Base-by-base conservation (phyloP, 2,797 vertebrate genomes). In the Bucorvus abyssinicus region DNA sequence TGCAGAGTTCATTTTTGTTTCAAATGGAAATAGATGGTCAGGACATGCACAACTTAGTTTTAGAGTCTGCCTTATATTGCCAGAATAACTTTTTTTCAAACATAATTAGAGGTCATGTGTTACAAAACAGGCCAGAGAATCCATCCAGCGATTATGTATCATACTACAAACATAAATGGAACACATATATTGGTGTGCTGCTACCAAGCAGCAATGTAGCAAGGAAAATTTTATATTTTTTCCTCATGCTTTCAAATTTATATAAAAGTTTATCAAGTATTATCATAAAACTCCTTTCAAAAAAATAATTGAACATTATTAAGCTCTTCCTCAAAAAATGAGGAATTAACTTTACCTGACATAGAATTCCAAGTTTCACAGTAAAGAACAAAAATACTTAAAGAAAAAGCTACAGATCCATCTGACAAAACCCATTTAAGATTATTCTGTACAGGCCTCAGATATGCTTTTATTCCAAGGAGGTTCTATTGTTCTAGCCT, bases 1-100 rank as follows among this genome's bases (percentile, higher is more conserved):
- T 36, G 89, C 22, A 64, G 50, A 71, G 52, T 57, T 67, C 6
- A 29, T 76, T 91, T 73, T 55, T 67, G 32, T 76, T 92, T 80
- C 73, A 64, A 84, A 57, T 2, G 8, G 83, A 86, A 89, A 80
- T 4, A 91, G 40, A 79, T 52, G 91, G 91, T 85, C 77, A 90
- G 77, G 59, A 89, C 87, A 90, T 14, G 83, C 38, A 93, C 40
- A 81, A 59, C 57, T 93, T 86, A 85, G 67, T 70, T 96, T 91
- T 81, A 91, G 55, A 61, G 52, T 65, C 34, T 86, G 50, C 71
- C 50, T 91, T 92, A 61, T 4, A 53, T 19, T 78, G 79, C 45
- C 75, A 76, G 36, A 90, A 52, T 36, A 82, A 87, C 52, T 84
- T 87, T 91, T 81, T 82, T 69, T 52, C 60, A 82, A 77, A 84